Evolutionary conservation across 2,113 vertebrate genomes (phyloP).

Genomic region (Dolichallabes microphthalmus): DNA sequence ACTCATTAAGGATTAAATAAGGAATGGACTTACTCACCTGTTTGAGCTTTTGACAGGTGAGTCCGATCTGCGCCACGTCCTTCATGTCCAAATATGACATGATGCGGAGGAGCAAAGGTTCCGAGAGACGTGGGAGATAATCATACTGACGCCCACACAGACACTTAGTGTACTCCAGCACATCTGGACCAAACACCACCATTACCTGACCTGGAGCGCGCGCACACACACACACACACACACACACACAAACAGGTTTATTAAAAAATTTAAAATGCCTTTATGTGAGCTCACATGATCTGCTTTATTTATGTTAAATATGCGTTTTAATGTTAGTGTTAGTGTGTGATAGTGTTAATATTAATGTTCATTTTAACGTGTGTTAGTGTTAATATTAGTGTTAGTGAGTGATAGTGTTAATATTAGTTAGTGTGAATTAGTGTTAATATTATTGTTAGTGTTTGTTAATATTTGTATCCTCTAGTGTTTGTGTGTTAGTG

Average conservation of each 20-base stretch:
- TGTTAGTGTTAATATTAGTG: no score
- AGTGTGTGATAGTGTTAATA: no score
- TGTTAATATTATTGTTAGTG: no score
- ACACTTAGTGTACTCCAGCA: conserved; percentile 71
- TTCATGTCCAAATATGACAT: conserved; percentile 80
- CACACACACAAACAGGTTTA: not conserved
- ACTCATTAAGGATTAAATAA: no score
- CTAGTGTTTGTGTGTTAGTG: no score
- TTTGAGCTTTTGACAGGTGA: conserved; percentile 73
- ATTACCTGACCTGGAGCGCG: conserved; percentile 71
- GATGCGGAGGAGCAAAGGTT: conserved; percentile 74
- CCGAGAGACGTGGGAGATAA: conserved; percentile 79
- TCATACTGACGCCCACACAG: conserved; percentile 77
- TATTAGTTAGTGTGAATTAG: no score
- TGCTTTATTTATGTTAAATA: no score
- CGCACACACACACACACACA: not conserved
- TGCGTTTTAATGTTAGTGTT: no score
- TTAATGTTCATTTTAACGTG: no score
- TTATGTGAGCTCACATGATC: not conserved
- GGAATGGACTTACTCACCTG: conserved; percentile 64
- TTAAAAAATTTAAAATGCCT: not conserved
- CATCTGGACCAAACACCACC: conserved; percentile 71
- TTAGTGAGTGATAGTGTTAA: no score
- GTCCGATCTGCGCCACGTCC: conserved; percentile 75
- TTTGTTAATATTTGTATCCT: no score